Evolutionary conservation across 2,888 invertebrate species (phyloP).

Genomic region (Marronus borbonicus): DNA sequence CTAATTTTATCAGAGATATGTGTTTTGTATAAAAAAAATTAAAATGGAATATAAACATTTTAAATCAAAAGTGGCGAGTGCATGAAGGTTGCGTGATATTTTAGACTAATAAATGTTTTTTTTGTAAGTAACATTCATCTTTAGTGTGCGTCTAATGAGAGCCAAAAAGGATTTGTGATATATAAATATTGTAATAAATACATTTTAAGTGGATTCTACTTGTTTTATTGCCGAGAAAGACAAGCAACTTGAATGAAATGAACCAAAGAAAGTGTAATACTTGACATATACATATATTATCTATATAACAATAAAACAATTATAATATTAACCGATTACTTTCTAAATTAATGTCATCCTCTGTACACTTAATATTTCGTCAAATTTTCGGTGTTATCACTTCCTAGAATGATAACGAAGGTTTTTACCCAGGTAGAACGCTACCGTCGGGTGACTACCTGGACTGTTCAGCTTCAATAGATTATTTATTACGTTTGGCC

Average conservation of each 20-base stretch:
- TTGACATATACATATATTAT: too few relatives aligned
- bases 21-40: constrained; percentile 66
- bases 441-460: constrained; percentile 3
- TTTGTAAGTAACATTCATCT: constrained; percentile 65
- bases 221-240: constrained; percentile 26
- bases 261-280: neutral
- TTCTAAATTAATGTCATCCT: constrained; percentile 28
- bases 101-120: constrained; percentile 66
- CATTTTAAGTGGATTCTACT: constrained; percentile 61
- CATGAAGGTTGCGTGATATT: constrained; percentile 60
- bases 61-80: constrained; percentile 64
- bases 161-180: constrained; percentile 85
- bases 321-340: constrained; percentile 22
- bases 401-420: constrained; percentile 21
- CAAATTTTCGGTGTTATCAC: constrained; percentile 5
- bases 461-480: neutral
- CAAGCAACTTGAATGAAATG: constrained; percentile 7
- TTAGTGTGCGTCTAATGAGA: constrained; percentile 78
- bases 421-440: constrained; percentile 8
- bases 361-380: neutral
- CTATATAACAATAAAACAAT: neutral
- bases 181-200: constrained; percentile 77
- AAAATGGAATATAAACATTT: constrained; percentile 49
- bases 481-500: neutral
- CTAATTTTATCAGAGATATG: constrained; percentile 63